Evolutionary conservation across 2,797 vertebrate species (phyloP).

Genomic region (Cynopterus sphinx): DNA sequence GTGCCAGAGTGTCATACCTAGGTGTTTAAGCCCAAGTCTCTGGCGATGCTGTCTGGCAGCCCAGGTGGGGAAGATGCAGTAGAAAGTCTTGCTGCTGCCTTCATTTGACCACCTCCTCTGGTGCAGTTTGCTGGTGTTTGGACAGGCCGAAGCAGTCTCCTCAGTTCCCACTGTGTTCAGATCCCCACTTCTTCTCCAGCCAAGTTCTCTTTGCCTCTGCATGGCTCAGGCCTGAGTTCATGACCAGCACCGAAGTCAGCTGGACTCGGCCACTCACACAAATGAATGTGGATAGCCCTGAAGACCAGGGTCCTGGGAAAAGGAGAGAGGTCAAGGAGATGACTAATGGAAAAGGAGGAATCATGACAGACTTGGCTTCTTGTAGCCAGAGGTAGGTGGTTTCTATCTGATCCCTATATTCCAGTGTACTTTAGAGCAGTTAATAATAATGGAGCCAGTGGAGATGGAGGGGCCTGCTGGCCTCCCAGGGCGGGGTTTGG

Average conservation of each 20-base stretch:
- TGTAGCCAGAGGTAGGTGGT: background rate
- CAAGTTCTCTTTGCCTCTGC: background rate
- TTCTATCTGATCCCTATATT: background rate
- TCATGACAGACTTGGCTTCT: background rate
- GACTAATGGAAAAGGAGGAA: slow-evolving; percentile 32
- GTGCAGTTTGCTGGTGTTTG: background rate
- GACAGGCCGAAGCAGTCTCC: background rate
- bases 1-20: background rate
- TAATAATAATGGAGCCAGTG: background rate
- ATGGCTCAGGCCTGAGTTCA: background rate
- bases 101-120: background rate
- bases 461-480: too few species aligned
- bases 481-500: background rate
- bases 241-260: slow-evolving; percentile 19
- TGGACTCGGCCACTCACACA: slow-evolving; percentile 21
- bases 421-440: background rate
- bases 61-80: background rate
- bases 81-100: background rate
- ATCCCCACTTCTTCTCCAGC: background rate
- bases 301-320: slow-evolving; percentile 61
- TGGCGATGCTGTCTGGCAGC: background rate
- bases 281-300: background rate
- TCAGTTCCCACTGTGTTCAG: background rate
- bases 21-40: background rate
- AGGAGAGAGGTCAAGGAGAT: slow-evolving; percentile 17